Evolutionary conservation across 2,113 vertebrate species (phyloP), one percentile per base, ranked within the genome.

Genomic region (Forbesichthys papilliferus): DNA sequence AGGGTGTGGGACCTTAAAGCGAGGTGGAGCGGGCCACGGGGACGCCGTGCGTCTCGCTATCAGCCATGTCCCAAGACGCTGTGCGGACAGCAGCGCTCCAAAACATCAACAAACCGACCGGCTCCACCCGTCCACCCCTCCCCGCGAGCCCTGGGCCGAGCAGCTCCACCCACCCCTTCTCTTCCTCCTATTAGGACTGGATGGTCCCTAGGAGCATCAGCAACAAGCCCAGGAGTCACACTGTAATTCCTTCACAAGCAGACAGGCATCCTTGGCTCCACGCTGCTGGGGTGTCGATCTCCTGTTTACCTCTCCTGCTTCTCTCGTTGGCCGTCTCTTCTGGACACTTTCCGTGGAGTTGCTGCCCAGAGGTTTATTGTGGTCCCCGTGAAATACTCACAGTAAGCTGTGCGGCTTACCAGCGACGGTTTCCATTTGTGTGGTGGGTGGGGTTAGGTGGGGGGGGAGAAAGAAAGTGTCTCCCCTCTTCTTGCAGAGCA

Each of bases 301-400:
- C 46, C 9, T 48, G 13, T 48, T 64, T 46, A 71, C 64, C 66
- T 69, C 56, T 52, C 61, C 34, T 9, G 9, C 58, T 84, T 86
- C 75, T 87, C 14, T 33, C 9, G 7, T n/a, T 61, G 34, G 8
- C 34, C 3, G 36, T 11, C 59, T 61, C 61, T 70, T 74, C 69
- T 66, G 63, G 46, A 49, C 47, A 36, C n/a, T 65, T 72, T 66
- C 33, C 5, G 51, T 73, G 57, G 27, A 73, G 55, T 14, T 74
- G 18, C 49, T 7, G 16, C 27, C 27, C 27, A 36, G 88, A 89
- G 89, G 88, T 90, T 86, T 87, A 70, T 79, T 78, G 88, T 84
- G 83, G 81, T 88, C 88, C 27, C 54, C 64, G 69, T 82, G 80
- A 81, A 87, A 71, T 33, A 80, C 62, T 75, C 63, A 54, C 55